phyloP scores from a whole-genome alignment of 2,888 invertebrate genomes.

The Andrena bicolor region DNA sequence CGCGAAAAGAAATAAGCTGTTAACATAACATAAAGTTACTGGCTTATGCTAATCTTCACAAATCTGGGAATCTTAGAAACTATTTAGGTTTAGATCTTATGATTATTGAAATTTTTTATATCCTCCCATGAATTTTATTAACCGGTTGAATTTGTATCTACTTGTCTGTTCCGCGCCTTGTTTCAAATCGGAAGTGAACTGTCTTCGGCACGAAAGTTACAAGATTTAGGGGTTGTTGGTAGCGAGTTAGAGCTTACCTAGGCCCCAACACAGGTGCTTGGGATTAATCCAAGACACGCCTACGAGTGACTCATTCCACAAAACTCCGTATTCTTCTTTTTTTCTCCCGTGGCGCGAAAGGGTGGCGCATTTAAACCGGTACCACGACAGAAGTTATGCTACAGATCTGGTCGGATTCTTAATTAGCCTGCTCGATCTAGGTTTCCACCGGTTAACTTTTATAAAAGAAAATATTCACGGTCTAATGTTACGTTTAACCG shows the following conservation, averaged over 20 bases:
- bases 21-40: no score
- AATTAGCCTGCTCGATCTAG: neutral
- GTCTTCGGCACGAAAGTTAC: conserved; percentile 3
- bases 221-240: conserved; percentile 39
- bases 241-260: conserved; percentile 42
- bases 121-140: no score
- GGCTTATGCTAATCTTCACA: no score
- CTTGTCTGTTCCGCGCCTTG: neutral
- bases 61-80: no score
- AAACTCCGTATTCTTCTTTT: conserved; percentile 55
- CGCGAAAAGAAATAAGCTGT: no score
- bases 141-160: no score
- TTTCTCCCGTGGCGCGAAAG: conserved; percentile 39
- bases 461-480: neutral
- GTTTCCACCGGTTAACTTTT: neutral
- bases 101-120: no score
- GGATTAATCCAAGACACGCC: conserved; percentile 69
- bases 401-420: conserved; percentile 18
- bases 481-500: neutral
- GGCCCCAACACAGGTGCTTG: conserved; percentile 63
- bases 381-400: conserved; percentile 12
- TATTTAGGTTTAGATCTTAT: no score
- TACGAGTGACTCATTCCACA: conserved; percentile 69
- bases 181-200: conserved; percentile 18
- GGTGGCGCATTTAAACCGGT: conserved; percentile 43